A percentile compares a stretch with the other conserved stretches of the same genome.
Conservation (phyloP, 2,888 invertebrate species). For the Agonopterix alstromeriana region DNA sequence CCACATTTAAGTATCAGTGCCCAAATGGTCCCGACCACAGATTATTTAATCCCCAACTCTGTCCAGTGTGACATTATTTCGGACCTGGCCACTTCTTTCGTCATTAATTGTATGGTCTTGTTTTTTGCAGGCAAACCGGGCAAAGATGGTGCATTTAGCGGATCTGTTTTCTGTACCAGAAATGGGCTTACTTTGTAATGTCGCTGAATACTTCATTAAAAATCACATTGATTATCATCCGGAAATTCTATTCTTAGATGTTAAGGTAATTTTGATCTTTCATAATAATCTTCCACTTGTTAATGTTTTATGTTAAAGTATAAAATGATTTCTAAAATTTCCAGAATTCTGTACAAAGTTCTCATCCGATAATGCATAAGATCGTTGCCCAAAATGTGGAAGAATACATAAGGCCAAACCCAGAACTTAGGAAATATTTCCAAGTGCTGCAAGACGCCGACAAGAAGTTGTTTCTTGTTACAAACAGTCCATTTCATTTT, state of each 20-base stretch:
- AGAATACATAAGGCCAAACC: conserved; percentile 87
- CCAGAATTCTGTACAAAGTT: conserved; percentile 91
- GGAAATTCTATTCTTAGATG: conserved; percentile 95
- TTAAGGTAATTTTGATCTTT: conserved; percentile 79
- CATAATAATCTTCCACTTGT: background rate
- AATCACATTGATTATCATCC: conserved; percentile 96
- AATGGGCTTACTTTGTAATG: conserved; percentile 94
- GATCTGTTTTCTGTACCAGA: conserved; percentile 98
- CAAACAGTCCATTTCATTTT: conserved; percentile 97
- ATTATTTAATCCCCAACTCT: too few relatives aligned
- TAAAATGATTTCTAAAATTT: conserved; percentile 17
- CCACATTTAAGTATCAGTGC: too few relatives aligned
- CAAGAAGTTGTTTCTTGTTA: conserved; percentile 95
- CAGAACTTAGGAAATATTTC: conserved; percentile 84
- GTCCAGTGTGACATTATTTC: too few relatives aligned
- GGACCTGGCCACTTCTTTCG: too few relatives aligned
- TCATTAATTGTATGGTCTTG: background rate
- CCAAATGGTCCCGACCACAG: too few relatives aligned
- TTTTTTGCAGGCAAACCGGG: conserved; percentile 69
- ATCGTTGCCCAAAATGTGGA: conserved; percentile 89
- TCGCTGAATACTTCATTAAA: conserved; percentile 93
- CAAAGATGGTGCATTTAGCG: conserved; percentile 95
- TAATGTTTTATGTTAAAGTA: background rate
- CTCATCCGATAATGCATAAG: conserved; percentile 93
- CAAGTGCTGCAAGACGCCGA: conserved; percentile 82